Evolutionary conservation across 2,113 vertebrate genomes (phyloP), one percentile per base, ranked within the genome.

Genomic region (Triplophysa tibetana): DNA sequence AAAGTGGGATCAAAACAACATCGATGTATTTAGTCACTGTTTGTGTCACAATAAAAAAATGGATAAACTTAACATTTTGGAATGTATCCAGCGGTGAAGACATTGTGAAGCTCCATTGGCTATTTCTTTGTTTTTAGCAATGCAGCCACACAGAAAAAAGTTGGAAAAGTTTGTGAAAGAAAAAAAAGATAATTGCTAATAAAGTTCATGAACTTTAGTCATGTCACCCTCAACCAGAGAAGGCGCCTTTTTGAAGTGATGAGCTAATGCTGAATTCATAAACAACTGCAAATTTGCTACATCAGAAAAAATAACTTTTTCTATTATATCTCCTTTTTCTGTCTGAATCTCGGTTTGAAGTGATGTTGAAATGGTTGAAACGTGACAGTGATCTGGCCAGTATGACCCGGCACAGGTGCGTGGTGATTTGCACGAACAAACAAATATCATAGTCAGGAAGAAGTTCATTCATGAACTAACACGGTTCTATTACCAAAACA

Each of bases 1-100:
- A 86, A 89, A 75, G 85, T 75, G 66, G 80, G 82, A 87, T 63
- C 70, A 67, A 81, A 86, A 88, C 79, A 84, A 77, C 88, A 88
- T 13, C 8, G 80, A 23, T 45, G 9, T 45, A 33, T 54, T 65
- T 50, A 73, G 56, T 12, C 70, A 61, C 45, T 8, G 8, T 33
- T 12, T 29, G 23, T 63, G 86, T 75, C 83, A 84, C 80, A 72
- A 83, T 45, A 73, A 77, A 62, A 81, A 78, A 77, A 67, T 45
- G 50, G 67, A 68, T 77, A 78, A 65, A 85, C 45, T 72, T 76
- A 38, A 79, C 61, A 54, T 78, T 77, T 83, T 82, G 67, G 75
- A 84, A 23, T 26, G 26, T 14, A 58, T 78, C 23, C 21, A 77
- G 13, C 58, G 70, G 38, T 45, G 54, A 60, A 60, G 58, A 64